Percentiles rank a stretch among this genome's conserved stretches.
These are phyloP conservation scores for Cephalopholis sonnerati DNA, from an alignment of 2,113 vertebrate genomes.

Conservation along the genomic window DNA sequence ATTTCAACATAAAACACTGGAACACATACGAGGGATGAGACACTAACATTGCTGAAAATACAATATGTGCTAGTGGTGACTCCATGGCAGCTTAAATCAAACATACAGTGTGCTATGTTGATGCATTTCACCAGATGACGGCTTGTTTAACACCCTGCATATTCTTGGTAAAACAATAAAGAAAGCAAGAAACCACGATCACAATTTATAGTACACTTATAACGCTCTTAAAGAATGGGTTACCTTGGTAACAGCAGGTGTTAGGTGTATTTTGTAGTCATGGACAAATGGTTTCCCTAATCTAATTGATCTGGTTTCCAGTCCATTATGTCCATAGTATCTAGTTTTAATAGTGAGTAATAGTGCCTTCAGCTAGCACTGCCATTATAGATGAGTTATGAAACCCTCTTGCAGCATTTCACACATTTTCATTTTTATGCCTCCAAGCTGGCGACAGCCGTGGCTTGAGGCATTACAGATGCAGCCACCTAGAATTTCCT, in stretches of 20 bases:
- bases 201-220: not conserved
- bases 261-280: conserved; percentile 14
- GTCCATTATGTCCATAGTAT: not conserved
- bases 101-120: not conserved
- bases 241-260: conserved; percentile 22
- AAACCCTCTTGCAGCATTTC: not conserved
- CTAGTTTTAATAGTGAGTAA: conserved; percentile 3
- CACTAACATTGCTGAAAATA: not conserved
- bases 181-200: not conserved
- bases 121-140: not conserved
- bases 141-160: not conserved
- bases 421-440: not conserved
- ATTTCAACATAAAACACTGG: conserved; percentile 30
- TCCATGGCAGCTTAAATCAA: not conserved
- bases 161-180: not conserved
- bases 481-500: too few relatives aligned
- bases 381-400: not conserved
- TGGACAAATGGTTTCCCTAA: conserved; percentile 5
- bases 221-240: conserved; percentile 3
- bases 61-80: not conserved
- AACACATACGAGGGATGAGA: not conserved
- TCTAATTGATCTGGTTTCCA: not conserved
- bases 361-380: not conserved
- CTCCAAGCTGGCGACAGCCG: too few relatives aligned
- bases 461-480: too few relatives aligned